These are phyloP conservation scores for Chymomyza costata DNA, from an alignment of 1,140 invertebrate genomes.

Conservation along the genomic window DNA sequence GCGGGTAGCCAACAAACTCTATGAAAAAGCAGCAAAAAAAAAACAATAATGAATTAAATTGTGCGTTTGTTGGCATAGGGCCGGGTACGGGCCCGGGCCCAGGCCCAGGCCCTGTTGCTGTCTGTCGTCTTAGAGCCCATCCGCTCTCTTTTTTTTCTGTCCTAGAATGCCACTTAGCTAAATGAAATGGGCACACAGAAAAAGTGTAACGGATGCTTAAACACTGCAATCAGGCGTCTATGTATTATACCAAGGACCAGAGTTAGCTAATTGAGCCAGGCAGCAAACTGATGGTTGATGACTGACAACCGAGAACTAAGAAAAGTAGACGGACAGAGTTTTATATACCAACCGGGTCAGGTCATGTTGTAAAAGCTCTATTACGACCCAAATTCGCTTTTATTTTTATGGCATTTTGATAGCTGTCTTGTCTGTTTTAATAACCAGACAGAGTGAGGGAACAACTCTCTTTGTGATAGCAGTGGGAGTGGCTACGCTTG, in stretches of 20 bases:
- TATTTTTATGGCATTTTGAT: constrained; percentile 61
- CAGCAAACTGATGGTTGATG: no score
- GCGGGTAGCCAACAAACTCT: constrained; percentile 8
- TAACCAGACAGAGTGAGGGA: no score
- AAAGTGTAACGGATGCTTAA: constrained; percentile 31
- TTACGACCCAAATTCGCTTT: constrained; percentile 40
- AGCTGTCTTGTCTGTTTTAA: constrained; percentile 46
- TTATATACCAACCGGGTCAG: constrained; percentile 11
- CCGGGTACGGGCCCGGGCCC: no score
- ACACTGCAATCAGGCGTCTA: constrained; percentile 3
- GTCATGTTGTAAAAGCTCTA: constrained; percentile 8
- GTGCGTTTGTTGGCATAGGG: no score
- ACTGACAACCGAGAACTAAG: constrained; percentile 25
- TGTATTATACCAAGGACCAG: constrained; percentile 30
- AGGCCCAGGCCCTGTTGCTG: no score
- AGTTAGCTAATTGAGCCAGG: constrained; percentile 43
- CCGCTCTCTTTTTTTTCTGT: no score
- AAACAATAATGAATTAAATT: no score
- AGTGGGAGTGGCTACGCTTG: no score
- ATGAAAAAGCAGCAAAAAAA: neutral
- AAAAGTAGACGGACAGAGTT: no score
- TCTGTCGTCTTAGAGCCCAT: no score
- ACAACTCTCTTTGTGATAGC: no score
- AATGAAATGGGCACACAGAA: constrained; percentile 45
- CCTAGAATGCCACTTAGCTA: constrained; percentile 51